Base-by-base conservation (phyloP, 2,113 vertebrate genomes). In the Pseudonaja textilis region DNA sequence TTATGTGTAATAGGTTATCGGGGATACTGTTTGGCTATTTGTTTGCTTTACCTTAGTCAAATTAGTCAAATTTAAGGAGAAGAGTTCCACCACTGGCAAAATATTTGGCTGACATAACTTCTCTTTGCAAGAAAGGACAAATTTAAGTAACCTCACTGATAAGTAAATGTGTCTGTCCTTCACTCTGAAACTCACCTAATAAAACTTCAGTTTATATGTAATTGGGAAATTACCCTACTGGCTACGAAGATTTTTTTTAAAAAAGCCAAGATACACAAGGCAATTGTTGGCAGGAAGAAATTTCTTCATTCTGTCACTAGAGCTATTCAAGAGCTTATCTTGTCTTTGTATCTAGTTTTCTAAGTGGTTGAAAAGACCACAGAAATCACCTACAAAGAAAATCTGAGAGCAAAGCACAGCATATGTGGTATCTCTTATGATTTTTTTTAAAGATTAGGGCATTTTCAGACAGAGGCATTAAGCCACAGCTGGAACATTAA, bases 1-100 rank as follows among this genome's bases (percentile, higher is more conserved):
- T 95, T 87, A 94, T 88, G 90, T 96, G 95, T 95, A 97, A 96
- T 85, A 94, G 95, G 96, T 96, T 98, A 97, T 97, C 95, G 93
- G 94, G 90, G 90, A 92, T 91, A 96, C 93, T 93, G 93, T 95
- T 93, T 94, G 96, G 94, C 94, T 94, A 93, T 94, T 86, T 95
- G 96, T 96, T 96, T 95, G 95, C 93, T 95, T 90, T 94, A n/a
- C 89, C 50, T 90, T 96, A 96, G 94, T 93, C 95, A 94, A 93
- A 96, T 97, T 96, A 93, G 42, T 42, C 42, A 42, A 42, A 42
- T 4, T 42, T 92, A 97, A 95, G 85, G 74, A 89, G 89, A 97
- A 94, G 93, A 90, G 94, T 93, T 94, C 64, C 29, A 59, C 23
- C 47, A 88, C 29, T 87, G 64, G 57, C 45, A 93, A 94, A 93